Conservation (phyloP, 2,797 vertebrate genomes). For the Myripristis murdjan region DNA sequence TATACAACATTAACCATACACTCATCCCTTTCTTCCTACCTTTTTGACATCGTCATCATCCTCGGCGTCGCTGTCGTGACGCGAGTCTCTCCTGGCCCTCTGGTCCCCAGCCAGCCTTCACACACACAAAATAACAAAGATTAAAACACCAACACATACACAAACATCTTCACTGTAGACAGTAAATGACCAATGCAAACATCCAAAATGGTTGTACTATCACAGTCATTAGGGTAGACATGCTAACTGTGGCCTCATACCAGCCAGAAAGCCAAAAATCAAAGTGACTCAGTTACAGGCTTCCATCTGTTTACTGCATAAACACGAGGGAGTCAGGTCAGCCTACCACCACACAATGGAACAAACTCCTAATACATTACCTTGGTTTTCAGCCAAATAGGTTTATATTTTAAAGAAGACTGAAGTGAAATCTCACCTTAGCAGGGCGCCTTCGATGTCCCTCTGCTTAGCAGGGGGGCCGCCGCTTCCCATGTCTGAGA, state of each 20-base stretch:
- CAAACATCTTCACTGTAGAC: not conserved
- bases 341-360: no score
- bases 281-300: not conserved
- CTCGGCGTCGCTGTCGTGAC: slow-evolving; percentile 98
- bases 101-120: slow-evolving; percentile 96
- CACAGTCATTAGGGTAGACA: not conserved
- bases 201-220: not conserved
- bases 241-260: not conserved
- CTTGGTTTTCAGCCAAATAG: no score
- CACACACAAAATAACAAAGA: slow-evolving; percentile 11
- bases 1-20: no score
- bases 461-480: slow-evolving; percentile 99
- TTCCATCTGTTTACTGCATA: no score
- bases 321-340: no score
- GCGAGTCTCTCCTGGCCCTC: slow-evolving; percentile 96
- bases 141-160: not conserved
- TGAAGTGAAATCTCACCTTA: slow-evolving; percentile 84
- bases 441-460: slow-evolving; percentile 96
- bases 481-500: slow-evolving; percentile 94
- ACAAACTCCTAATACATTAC: no score
- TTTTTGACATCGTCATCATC: slow-evolving; percentile 96
- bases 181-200: no score
- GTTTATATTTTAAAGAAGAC: not conserved
- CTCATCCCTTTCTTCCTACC: slow-evolving; percentile 50
- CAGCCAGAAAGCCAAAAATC: no score